phyloP scores from a whole-genome alignment of 2,113 vertebrate species.

The Catharus minimus region DNA sequence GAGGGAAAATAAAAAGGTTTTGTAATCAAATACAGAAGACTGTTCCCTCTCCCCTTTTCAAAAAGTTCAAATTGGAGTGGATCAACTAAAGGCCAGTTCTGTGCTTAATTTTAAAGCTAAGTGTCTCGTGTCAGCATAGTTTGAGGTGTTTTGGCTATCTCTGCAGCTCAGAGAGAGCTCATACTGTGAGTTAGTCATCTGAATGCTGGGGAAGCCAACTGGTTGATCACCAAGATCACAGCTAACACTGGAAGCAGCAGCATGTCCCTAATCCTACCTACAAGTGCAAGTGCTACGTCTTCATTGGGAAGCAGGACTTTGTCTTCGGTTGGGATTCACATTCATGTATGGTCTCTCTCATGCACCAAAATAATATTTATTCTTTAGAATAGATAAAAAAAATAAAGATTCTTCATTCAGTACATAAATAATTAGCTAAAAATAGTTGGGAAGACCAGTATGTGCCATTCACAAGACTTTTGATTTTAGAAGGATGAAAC shows the following conservation, averaged over 20 bases:
- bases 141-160: background rate
- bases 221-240: background rate
- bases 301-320: background rate
- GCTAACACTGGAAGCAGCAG: background rate
- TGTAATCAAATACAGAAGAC: background rate
- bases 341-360: background rate
- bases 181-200: background rate
- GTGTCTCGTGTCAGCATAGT: background rate
- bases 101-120: background rate
- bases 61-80: background rate
- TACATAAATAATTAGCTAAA: background rate
- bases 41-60: background rate
- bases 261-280: background rate
- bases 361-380: background rate
- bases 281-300: background rate
- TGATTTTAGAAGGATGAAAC: background rate
- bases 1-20: fast-evolving
- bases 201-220: background rate
- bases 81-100: background rate
- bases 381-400: background rate
- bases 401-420: background rate
- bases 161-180: background rate
- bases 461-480: background rate
- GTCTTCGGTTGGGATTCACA: background rate
- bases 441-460: background rate